Evolutionary conservation across 2,113 vertebrate species (phyloP), one percentile per base, ranked within the genome.

Genomic region (Hippocampus guttulatus): DNA sequence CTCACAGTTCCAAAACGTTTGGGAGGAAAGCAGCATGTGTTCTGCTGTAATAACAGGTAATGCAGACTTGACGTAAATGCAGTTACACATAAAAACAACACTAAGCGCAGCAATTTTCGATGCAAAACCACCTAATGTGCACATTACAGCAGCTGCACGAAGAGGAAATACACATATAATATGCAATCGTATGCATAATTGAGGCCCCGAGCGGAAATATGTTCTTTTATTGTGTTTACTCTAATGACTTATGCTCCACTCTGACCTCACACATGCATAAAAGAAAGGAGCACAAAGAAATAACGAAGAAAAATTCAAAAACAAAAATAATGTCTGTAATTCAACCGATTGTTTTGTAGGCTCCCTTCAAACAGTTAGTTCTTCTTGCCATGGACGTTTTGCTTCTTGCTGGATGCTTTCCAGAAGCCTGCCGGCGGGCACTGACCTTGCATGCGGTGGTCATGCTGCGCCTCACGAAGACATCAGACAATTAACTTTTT

Each of bases 291-390:
- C 41, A 68, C 23, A 51, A 70, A 68, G 20, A 38, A 49, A 55
- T 55, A 55, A 23, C 3, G 55, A 3, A 9, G 10, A 45, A 45
- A 27, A 60, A 16, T 11, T 7, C 55, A 58, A 55, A 55, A 55
- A 55, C n/a, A 55, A 23, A 55, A 55, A 10, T 23, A 55, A 27
- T 5, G 8, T 9, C 55, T 57, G 54, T 57, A 57, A 57, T 57
- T 57, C n/a, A 57, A 18, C 40, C 71, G 75, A 80, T 73, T 80
- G 71, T 69, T 75, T 78, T 81, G 69, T 78, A 80, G 33, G 72
- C 18, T 76, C 64, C 71, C 78, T 73, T 76, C 73, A 86, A 78
- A 52, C 51, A 52, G 8, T 52, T 73, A 69, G 52, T 58, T 57
- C 9, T 54, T n/a, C 51, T 5, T 3, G 1, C n/a, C 10, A 12